These are phyloP conservation scores for Drosophila koepferae DNA, from an alignment of 2,888 invertebrate genomes.

Conservation along the genomic window DNA sequence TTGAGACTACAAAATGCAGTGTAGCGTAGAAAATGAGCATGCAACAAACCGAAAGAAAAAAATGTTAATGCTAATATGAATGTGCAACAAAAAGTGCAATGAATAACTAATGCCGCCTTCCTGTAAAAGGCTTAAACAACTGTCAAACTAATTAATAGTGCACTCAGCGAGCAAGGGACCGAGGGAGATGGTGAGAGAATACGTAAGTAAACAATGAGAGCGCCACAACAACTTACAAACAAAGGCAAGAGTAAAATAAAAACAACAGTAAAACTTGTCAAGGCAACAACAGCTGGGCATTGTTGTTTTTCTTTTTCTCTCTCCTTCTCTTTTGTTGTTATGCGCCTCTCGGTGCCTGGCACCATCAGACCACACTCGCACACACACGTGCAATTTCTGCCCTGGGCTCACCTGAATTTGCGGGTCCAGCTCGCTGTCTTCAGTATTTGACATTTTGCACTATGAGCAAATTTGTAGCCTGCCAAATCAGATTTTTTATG, in stretches of 20 bases:
- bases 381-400: constrained; percentile 40
- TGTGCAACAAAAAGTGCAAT: constrained; percentile 39
- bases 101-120: constrained; percentile 43
- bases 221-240: constrained; percentile 27
- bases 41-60: constrained; percentile 45
- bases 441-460: constrained; percentile 71
- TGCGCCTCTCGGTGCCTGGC: constrained; percentile 41
- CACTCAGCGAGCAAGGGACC: not conserved
- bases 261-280: constrained; percentile 36
- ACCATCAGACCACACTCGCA: constrained; percentile 11
- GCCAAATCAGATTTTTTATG: constrained; percentile 28
- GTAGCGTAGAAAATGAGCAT: constrained; percentile 37
- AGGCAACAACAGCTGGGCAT: constrained; percentile 59
- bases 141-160: constrained; percentile 45
- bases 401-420: constrained; percentile 82
- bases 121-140: constrained; percentile 40
- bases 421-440: constrained; percentile 84
- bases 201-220: constrained; percentile 36
- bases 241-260: constrained; percentile 29
- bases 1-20: constrained; percentile 31
- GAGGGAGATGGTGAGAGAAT: not conserved
- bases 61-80: constrained; percentile 28
- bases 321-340: constrained; percentile 13
- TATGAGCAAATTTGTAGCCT: constrained; percentile 26
- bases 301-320: constrained; percentile 18